Base-by-base conservation (phyloP, 2,888 invertebrate species). In the Drosophila nr. perissopoda region DNA sequence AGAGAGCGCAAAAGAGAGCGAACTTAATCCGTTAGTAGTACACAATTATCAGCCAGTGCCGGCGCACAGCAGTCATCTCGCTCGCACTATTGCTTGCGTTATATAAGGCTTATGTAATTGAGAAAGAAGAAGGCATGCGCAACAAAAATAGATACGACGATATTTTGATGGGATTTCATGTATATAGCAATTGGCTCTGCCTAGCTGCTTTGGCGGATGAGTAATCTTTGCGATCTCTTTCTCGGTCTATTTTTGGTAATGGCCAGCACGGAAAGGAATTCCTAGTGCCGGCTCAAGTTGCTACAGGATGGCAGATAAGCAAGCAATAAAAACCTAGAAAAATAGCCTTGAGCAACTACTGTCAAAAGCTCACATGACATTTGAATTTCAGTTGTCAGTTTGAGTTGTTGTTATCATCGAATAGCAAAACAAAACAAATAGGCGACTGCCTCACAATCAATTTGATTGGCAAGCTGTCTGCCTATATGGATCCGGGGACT, bases 81-180 rank as follows among this genome's bases (percentile, higher is more conserved):
- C 75, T 89, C 74, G 42, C 81, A 57, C 84, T 40, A 21, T 69
- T 67, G 77, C 53, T 36, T 51, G 53, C 53, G 46, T 90, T 90
- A 91, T 90, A 91, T 90, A 91, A 91, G 78, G 52, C 81, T 90
- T 91, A 90, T 90, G 89, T 91, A 90, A 90, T 79, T 58, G 74
- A 73, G 76, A 76, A 70, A 61, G 52, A 61, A 68, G 38, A 70
- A 69, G 76, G 83, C 86, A 88, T 81, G 87, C 87, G 88, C 87
- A 57, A 65, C 63, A 60, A 74, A 84, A 85, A 88, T 85, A 89
- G 84, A 76, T 66, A 70, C 70, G 40, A 33, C 49, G 62, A 75
- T 65, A 60, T 52, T 62, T 54, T 48, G 29, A 38, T 52, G 46
- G 27, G 68, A 57, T 68, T 40, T 68, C 31, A 25, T 66, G 33